Conservation (phyloP, 2,797 vertebrate genomes). For the Paguma larvata region DNA sequence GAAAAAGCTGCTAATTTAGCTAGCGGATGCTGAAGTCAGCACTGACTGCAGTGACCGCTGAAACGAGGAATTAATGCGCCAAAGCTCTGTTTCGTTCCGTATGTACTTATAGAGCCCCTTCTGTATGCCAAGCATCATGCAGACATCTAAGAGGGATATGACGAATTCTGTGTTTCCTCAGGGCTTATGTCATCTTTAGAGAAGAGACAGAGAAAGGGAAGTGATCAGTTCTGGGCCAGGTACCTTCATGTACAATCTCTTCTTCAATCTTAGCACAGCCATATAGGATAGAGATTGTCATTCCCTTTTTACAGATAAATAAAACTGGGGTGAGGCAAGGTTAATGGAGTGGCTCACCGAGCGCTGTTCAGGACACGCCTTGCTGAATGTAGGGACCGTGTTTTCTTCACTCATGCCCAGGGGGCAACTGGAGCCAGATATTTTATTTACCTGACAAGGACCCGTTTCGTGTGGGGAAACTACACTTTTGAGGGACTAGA, state of each 20-base stretch:
- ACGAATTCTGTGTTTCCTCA: not conserved
- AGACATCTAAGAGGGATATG: not conserved
- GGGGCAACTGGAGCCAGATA: not conserved
- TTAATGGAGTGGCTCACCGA: not conserved
- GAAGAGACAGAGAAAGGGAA: not conserved
- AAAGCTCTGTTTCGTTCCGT: not conserved
- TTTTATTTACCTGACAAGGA: not conserved
- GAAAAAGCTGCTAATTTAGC: not conserved
- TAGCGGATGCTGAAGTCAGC: not conserved
- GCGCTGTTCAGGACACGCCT: not conserved
- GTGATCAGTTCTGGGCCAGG: not conserved
- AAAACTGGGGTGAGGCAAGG: not conserved
- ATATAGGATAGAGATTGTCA: not conserved
- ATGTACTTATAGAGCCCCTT: not conserved
- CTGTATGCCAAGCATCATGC: not conserved
- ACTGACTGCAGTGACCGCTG: not conserved
- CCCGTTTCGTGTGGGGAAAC: not conserved
- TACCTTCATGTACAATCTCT: not conserved
- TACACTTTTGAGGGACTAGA: not conserved
- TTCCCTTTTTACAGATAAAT: not conserved
- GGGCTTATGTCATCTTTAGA: not conserved
- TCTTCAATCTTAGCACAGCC: not conserved
- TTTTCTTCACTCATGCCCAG: not conserved
- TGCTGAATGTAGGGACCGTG: not conserved
- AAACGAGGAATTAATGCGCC: not conserved